phyloP scores from a whole-genome alignment of 1,140 invertebrate species.

The Potamilus streckersoni region DNA sequence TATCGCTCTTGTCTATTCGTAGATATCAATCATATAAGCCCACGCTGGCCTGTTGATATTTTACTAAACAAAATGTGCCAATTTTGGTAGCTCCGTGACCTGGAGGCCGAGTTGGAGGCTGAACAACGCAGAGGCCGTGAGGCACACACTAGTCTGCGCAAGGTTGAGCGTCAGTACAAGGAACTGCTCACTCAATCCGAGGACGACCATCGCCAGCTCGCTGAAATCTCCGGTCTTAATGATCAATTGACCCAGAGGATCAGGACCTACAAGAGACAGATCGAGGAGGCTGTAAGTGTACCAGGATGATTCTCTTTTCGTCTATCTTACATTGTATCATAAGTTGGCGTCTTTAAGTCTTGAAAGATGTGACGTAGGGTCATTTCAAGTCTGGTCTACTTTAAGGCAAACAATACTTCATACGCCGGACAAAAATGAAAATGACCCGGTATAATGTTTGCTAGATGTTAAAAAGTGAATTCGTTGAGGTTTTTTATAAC shows the following conservation, averaged over 20 bases:
- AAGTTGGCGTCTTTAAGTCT: too few relatives aligned
- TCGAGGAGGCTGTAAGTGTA: conserved; percentile 66
- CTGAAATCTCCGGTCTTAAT: conserved; percentile 60
- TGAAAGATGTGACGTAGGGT: too few relatives aligned
- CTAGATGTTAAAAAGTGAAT: too few relatives aligned
- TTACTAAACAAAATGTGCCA: not conserved
- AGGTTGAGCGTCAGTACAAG: conserved; percentile 63
- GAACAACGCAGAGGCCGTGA: conserved; percentile 65
- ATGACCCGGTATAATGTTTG: too few relatives aligned
- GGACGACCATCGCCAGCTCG: conserved; percentile 60
- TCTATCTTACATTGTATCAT: too few relatives aligned
- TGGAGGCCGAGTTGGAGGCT: conserved; percentile 65
- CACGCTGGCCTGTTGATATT: not conserved
- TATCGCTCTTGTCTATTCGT: too few relatives aligned
- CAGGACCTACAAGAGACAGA: conserved; percentile 66
- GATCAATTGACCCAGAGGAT: conserved; percentile 61
- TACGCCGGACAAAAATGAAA: too few relatives aligned
- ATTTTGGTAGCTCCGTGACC: conserved; percentile 59
- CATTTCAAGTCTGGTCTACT: too few relatives aligned
- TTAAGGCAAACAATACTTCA: too few relatives aligned
- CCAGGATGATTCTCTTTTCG: not conserved
- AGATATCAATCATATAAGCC: too few relatives aligned
- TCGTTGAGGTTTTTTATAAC: too few relatives aligned
- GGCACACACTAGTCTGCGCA: conserved; percentile 55
- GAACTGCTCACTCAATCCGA: conserved; percentile 56